phyloP scores from a whole-genome alignment of 2,113 vertebrate species.

The Glaucomys volans region DNA sequence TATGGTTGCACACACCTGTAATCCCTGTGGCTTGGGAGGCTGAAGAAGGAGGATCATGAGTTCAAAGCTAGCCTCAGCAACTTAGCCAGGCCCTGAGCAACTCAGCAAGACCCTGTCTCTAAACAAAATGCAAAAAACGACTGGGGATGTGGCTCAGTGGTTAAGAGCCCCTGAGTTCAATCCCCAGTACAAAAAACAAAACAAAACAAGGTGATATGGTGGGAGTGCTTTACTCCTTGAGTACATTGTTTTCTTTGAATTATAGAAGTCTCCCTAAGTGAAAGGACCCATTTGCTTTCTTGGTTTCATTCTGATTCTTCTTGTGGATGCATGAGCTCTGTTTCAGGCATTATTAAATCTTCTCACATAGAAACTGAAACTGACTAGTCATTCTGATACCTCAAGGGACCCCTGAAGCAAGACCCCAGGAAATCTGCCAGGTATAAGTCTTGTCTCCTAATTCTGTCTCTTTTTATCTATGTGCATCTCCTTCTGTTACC shows the following conservation, averaged over 20 bases:
- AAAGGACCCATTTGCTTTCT: neutral
- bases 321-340: neutral
- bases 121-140: no score
- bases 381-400: neutral
- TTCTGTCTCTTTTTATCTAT: neutral
- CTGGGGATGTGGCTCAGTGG: no score
- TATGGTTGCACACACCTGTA: no score
- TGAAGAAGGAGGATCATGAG: no score
- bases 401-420: neutral
- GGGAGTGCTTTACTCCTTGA: neutral
- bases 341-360: neutral
- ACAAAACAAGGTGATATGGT: neutral
- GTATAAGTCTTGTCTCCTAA: neutral
- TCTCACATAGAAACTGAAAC: neutral
- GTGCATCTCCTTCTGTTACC: neutral
- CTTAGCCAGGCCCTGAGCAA: no score
- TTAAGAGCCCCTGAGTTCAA: no score
- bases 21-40: no score
- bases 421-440: neutral
- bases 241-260: neutral
- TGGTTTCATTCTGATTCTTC: slow-evolving; percentile 26
- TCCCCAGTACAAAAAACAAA: no score
- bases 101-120: no score
- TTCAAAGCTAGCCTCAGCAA: no score
- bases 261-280: neutral